These are phyloP conservation scores for Adelosebastes latens DNA, from an alignment of 2,797 vertebrate species.

Conservation along the genomic window DNA sequence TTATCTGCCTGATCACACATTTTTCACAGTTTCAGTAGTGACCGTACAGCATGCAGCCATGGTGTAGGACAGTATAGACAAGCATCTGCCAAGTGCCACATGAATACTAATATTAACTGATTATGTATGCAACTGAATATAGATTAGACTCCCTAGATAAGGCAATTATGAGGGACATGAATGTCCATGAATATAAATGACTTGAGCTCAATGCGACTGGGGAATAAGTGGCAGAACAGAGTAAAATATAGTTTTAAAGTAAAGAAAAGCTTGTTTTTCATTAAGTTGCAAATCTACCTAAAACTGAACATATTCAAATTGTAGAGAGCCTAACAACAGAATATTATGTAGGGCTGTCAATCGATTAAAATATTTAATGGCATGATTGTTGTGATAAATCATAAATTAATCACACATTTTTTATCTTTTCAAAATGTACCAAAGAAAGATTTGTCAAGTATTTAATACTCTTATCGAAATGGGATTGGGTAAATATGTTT, in stretches of 20 bases:
- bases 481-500: too few species aligned
- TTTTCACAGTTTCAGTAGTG: not conserved
- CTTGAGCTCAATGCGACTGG: constrained; percentile 14
- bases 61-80: constrained; percentile 7
- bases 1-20: constrained; percentile 4
- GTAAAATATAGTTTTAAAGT: constrained; percentile 27
- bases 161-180: constrained; percentile 59
- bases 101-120: constrained; percentile 63
- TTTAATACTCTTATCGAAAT: too few species aligned
- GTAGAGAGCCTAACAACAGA: not conserved
- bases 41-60: constrained; percentile 4
- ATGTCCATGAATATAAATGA: constrained; percentile 67
- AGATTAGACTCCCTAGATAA: constrained; percentile 63
- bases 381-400: too few species aligned
- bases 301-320: not conserved
- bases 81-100: constrained; percentile 37
- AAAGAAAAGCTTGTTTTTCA: not conserved
- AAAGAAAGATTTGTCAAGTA: too few species aligned
- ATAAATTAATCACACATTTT: too few species aligned
- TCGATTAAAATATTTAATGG: too few species aligned
- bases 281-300: not conserved
- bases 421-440: too few species aligned
- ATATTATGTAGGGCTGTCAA: not conserved
- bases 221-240: constrained; percentile 28
- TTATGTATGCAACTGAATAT: constrained; percentile 62